phyloP scores from a whole-genome alignment of 2,797 vertebrate species.

The Pipistrellus nathusii region DNA sequence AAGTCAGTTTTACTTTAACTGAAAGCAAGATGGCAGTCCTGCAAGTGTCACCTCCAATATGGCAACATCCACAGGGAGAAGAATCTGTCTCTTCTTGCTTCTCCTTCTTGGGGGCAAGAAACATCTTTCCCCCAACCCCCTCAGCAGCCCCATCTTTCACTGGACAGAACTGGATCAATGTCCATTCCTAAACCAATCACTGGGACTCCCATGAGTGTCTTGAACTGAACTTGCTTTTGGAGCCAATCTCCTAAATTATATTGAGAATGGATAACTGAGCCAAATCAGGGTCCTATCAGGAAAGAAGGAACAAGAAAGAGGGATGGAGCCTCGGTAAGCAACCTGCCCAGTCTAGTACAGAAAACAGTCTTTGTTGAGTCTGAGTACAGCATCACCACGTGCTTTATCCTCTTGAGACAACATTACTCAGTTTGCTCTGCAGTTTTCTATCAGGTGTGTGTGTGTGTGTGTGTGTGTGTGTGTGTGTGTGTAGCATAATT shows the following conservation, averaged over 20 bases:
- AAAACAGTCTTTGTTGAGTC: neutral
- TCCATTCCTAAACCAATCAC: neutral
- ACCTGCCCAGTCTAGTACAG: neutral
- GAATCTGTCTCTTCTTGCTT: neutral
- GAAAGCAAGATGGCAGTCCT: conserved; percentile 23
- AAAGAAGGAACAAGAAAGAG: neutral
- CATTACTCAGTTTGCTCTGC: conserved; percentile 67
- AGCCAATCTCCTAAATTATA: neutral
- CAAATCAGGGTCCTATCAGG: neutral
- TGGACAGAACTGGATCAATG: neutral
- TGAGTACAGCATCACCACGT: neutral
- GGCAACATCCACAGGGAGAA: neutral
- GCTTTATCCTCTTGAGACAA: neutral
- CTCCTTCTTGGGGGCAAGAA: neutral
- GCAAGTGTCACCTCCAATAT: neutral
- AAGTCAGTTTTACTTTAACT: neutral
- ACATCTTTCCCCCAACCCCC: neutral
- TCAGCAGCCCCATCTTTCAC: neutral
- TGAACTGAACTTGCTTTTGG: neutral
- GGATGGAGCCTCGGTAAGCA: neutral
- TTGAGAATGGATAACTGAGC: neutral
- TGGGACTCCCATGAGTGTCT: neutral
- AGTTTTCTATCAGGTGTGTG: conserved; percentile 80
- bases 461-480: conserved; percentile 59
- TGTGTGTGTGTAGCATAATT: conserved; percentile 68